Conservation (phyloP, 1,140 invertebrate genomes). For the Camponotus floridanus region DNA sequence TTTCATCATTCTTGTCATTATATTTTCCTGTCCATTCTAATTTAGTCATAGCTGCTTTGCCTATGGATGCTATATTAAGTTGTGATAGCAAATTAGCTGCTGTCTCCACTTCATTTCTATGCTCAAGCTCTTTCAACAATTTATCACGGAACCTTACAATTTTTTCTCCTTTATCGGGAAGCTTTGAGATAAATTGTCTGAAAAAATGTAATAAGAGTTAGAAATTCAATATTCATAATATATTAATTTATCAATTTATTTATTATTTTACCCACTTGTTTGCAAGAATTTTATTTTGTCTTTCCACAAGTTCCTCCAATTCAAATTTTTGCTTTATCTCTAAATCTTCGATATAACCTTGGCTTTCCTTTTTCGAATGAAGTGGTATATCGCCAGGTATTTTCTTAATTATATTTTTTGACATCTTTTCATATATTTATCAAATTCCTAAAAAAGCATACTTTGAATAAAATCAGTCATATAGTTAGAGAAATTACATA, state of each 20-base stretch:
- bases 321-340: conserved; percentile 82
- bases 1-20: conserved; percentile 73
- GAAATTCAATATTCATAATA: neutral
- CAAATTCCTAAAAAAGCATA: conserved; percentile 2
- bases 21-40: conserved; percentile 90
- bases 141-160: conserved; percentile 87
- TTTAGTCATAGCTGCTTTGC: conserved; percentile 87
- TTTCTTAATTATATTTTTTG: conserved; percentile 72
- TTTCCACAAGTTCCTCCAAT: conserved; percentile 85
- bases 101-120: conserved; percentile 87
- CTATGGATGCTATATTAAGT: conserved; percentile 87
- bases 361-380: conserved; percentile 77
- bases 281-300: conserved; percentile 85
- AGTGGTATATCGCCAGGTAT: conserved; percentile 80
- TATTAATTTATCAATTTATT: neutral
- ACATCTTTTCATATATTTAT: neutral
- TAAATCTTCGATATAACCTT: conserved; percentile 85
- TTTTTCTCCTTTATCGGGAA: conserved; percentile 90
- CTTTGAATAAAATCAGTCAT: neutral
- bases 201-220: conserved; percentile 48
- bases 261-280: conserved; percentile 84
- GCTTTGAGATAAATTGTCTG: conserved; percentile 85
- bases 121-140: conserved; percentile 87
- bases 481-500: neutral
- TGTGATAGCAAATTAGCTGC: conserved; percentile 87